Conservation (phyloP, 2,113 vertebrate genomes). For the Hymenochirus boettgeri region DNA sequence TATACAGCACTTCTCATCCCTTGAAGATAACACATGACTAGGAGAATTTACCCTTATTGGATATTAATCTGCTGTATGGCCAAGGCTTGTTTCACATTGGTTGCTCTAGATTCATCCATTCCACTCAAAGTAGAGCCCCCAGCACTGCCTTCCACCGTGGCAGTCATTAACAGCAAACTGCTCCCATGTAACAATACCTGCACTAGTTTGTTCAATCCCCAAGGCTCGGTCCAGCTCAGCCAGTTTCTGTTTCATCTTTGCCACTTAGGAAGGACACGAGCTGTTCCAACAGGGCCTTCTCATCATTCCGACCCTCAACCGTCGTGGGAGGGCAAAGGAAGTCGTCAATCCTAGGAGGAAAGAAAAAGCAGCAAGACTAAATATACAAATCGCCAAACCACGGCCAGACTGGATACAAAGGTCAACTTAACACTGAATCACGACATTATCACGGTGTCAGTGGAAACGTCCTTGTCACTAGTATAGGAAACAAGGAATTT, state of each 20-base stretch:
- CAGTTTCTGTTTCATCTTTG: slow-evolving; percentile 91
- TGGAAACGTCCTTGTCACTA: neutral
- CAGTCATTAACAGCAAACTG: too few relatives aligned
- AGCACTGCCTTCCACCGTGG: too few relatives aligned
- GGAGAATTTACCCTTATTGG: too few relatives aligned
- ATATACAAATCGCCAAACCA: neutral
- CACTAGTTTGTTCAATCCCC: slow-evolving; percentile 91
- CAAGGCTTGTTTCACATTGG: too few relatives aligned
- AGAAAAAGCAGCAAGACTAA: slow-evolving; percentile 15
- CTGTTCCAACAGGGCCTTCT: slow-evolving; percentile 89
- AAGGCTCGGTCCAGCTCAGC: slow-evolving; percentile 88
- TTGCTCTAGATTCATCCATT: too few relatives aligned
- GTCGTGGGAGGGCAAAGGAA: slow-evolving; percentile 84
- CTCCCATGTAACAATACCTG: too few relatives aligned
- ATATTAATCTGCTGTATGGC: too few relatives aligned
- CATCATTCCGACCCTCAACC: slow-evolving; percentile 81
- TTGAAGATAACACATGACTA: too few relatives aligned
- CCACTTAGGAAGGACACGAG: slow-evolving; percentile 92
- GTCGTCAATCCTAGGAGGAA: slow-evolving; percentile 75
- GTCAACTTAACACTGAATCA: neutral
- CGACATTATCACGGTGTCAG: too few relatives aligned
- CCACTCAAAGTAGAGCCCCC: too few relatives aligned
- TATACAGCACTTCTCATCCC: too few relatives aligned
- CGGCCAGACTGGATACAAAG: neutral
- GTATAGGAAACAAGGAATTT: too few relatives aligned